Evolutionary conservation across 2,113 vertebrate genomes (phyloP), one percentile per base, ranked within the genome.

Genomic region (Monopterus albus): DNA sequence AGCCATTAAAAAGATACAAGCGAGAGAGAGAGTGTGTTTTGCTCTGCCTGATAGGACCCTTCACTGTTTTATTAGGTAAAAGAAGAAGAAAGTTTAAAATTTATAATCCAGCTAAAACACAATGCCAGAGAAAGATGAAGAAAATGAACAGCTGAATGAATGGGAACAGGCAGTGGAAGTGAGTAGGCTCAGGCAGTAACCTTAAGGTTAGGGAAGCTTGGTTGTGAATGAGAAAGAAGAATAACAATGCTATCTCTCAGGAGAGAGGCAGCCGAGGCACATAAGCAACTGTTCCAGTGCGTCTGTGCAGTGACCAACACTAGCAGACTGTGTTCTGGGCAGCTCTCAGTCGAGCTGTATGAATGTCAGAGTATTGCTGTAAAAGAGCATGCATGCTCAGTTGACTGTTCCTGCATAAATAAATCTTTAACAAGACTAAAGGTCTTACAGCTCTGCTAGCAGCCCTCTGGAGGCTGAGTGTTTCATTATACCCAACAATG

Each of bases 391-490:
- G 38, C 20, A 56, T 62, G 55, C 40, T 75, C 46, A 28, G 46
- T 63, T 76, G 57, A 78, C 65, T 65, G 49, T 57, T 50, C 36
- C 62, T 64, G 59, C 58, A 77, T 81, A 50, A 68, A 83, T 82
- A 28, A 67, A 68, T 82, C 53, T 71, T 51, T 25, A 60, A 63
- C 25, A 50, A 53, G 26, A 55, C 35, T 57, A 36, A 81, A 80
- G 62, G 69, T 78, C 72, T 49, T 6, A n/a, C 64, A 70, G 35
- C 14, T 18, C 45, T 46, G 45, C 29, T 28, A 18, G 25, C 13
- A 42, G 50, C 17, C 6, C 35, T 29, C 21, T 1, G 21, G 46
- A 49, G 17, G 21, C 18, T 40, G 4, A 36, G 18, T 45, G 10
- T 15, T 65, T 78, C 75, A 78, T 82, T 80, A 75, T 18, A 42